phyloP scores from a whole-genome alignment of 1,140 invertebrate species.

The Panulirus ornatus region DNA sequence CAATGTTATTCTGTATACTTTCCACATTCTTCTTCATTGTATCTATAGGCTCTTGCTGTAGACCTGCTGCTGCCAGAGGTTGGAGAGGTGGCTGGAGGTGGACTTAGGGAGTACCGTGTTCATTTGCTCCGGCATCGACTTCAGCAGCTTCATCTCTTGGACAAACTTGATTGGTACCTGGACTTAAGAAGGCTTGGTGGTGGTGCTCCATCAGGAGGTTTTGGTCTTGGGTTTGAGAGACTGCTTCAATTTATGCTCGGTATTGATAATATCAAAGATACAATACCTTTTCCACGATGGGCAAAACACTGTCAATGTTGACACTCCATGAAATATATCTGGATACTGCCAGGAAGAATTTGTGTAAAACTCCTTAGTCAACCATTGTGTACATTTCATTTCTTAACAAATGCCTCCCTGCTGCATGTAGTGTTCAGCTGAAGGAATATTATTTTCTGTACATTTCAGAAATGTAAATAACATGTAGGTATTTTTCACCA shows the following conservation, averaged over 20 bases:
- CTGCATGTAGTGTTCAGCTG: too few relatives aligned
- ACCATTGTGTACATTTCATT: background rate
- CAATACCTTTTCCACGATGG: conserved; percentile 71
- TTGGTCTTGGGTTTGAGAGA: conserved; percentile 97
- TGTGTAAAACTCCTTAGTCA: background rate
- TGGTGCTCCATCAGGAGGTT: conserved; percentile 92
- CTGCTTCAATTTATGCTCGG: conserved; percentile 83
- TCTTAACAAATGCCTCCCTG: too few relatives aligned
- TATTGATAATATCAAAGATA: conserved; percentile 70
- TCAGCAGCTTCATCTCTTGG: conserved; percentile 61
- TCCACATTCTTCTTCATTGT: conserved; percentile 41
- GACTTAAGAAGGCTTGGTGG: conserved; percentile 91
- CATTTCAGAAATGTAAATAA: background rate
- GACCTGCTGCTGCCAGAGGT: conserved; percentile 92
- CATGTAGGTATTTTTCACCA: too few relatives aligned
- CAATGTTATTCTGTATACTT: background rate
- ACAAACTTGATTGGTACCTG: conserved; percentile 91
- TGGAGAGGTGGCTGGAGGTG: conserved; percentile 96
- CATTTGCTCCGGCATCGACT: background rate
- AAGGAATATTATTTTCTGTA: background rate
- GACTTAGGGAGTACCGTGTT: conserved; percentile 89
- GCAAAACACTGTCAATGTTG: conserved; percentile 54
- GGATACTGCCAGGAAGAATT: background rate
- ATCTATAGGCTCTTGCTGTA: conserved; percentile 86
- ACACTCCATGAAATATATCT: background rate